Conservation (phyloP, 2,888 invertebrate species). For the Caenorhabditis sp. region DNA sequence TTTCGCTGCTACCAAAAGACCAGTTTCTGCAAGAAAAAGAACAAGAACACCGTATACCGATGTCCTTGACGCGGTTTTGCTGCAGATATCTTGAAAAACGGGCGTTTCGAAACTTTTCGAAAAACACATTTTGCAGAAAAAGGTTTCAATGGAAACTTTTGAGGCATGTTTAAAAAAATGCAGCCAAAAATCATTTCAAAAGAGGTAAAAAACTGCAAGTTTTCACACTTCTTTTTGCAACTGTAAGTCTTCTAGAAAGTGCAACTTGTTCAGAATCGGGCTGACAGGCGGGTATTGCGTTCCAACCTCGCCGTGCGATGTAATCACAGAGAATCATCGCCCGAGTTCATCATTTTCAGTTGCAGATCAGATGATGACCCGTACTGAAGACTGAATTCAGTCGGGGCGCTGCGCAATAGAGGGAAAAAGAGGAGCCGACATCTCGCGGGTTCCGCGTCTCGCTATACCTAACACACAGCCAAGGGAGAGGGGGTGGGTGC, state of each 20-base stretch:
- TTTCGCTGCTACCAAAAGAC: no score
- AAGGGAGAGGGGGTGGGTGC: conserved; percentile 25
- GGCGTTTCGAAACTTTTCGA: no score
- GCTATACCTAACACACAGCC: conserved; percentile 13
- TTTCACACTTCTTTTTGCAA: no score
- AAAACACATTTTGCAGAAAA: no score
- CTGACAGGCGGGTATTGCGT: conserved; percentile 68
- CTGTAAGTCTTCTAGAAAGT: conserved; percentile 37
- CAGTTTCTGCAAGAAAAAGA: no score
- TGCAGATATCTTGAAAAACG: no score
- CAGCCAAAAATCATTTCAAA: no score
- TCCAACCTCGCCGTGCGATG: conserved; percentile 68
- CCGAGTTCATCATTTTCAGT: conserved; percentile 72
- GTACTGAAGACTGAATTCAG: conserved; percentile 70
- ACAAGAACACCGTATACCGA: no score
- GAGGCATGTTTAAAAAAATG: no score
- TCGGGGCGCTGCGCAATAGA: neutral
- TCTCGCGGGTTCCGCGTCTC: conserved; percentile 40
- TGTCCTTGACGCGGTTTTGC: no score
- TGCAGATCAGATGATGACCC: conserved; percentile 74
- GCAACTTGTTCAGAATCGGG: conserved; percentile 69
- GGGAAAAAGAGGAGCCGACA: conserved; percentile 41
- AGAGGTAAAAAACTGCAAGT: no score
- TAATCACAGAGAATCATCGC: conserved; percentile 73
- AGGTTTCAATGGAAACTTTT: no score